These are phyloP conservation scores for Microplitis manilae DNA, from an alignment of 2,888 invertebrate genomes.

Conservation along the genomic window DNA sequence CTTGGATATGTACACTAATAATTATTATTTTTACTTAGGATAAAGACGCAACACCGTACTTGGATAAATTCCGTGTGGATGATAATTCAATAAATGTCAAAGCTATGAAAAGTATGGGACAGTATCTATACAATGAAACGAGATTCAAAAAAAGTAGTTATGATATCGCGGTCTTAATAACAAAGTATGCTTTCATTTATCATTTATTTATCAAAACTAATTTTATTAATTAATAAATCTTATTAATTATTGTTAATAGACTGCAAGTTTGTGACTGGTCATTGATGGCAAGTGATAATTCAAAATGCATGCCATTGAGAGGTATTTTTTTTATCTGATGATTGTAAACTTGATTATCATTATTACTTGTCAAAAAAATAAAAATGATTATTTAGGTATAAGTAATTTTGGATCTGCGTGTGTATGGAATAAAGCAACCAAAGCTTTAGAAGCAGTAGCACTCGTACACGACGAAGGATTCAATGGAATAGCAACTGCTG, in stretches of 20 bases:
- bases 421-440: slow-evolving; percentile 34
- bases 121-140: slow-evolving; percentile 38
- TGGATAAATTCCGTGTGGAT: slow-evolving; percentile 37
- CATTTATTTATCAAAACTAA: no score
- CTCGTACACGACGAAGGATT: slow-evolving; percentile 42
- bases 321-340: slow-evolving; percentile 17
- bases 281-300: slow-evolving; percentile 6
- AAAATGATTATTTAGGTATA: slow-evolving; percentile 31
- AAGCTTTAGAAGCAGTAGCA: slow-evolving; percentile 37
- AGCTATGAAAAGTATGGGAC: slow-evolving; percentile 37
- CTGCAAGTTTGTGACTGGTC: slow-evolving; percentile 37
- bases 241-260: slow-evolving; percentile 10
- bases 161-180: slow-evolving; percentile 37
- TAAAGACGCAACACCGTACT: slow-evolving; percentile 41
- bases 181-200: slow-evolving; percentile 23
- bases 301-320: slow-evolving; percentile 29
- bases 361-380: background rate
- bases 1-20: background rate
- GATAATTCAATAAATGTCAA: slow-evolving; percentile 30
- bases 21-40: slow-evolving; percentile 30
- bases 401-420: slow-evolving; percentile 43
- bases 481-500: slow-evolving; percentile 42
- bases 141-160: slow-evolving; percentile 39
- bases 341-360: background rate
- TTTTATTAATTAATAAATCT: background rate